Evolutionary conservation across 2,113 vertebrate species (phyloP).

Genomic region (Pungitius pungitius): DNA sequence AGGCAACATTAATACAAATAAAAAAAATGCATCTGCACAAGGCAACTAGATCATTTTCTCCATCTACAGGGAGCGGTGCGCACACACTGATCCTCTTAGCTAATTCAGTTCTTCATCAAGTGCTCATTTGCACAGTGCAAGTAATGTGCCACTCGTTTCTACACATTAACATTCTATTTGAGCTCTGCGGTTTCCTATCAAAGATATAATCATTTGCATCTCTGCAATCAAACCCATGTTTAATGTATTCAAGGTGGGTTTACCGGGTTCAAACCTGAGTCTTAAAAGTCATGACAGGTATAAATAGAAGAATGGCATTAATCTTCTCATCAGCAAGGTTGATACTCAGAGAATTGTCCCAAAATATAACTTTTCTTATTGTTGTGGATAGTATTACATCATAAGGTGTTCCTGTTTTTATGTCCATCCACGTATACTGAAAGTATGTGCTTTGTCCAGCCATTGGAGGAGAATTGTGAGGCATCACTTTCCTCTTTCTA

Average conservation of each 20-base stretch:
- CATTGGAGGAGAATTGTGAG: constrained; percentile 1
- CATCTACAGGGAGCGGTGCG: constrained; percentile 3
- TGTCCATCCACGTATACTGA: not conserved
- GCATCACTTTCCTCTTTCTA: constrained; percentile 52
- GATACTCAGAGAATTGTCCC: not conserved
- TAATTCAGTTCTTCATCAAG: constrained; percentile 14
- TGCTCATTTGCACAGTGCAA: constrained; percentile 6
- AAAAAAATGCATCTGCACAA: constrained; percentile 25
- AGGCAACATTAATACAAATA: constrained; percentile 19
- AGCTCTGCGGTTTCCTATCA: constrained; percentile 4
- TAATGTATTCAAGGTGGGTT: constrained; percentile 4
- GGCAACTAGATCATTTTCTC: constrained; percentile 17
- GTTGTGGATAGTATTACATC: no score
- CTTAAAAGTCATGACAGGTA: constrained; percentile 27
- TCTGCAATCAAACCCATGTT: not conserved
- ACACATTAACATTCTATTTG: not conserved
- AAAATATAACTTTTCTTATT: not conserved
- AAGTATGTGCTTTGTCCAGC: not conserved
- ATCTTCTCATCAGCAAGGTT: not conserved
- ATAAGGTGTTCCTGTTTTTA: not conserved
- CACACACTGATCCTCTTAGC: not conserved
- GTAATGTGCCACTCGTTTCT: not conserved
- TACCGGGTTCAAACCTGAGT: constrained; percentile 8
- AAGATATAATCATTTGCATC: not conserved
- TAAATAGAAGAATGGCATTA: not conserved